Conservation (phyloP, 2,888 invertebrate species). For the Abrostola triplasia region DNA sequence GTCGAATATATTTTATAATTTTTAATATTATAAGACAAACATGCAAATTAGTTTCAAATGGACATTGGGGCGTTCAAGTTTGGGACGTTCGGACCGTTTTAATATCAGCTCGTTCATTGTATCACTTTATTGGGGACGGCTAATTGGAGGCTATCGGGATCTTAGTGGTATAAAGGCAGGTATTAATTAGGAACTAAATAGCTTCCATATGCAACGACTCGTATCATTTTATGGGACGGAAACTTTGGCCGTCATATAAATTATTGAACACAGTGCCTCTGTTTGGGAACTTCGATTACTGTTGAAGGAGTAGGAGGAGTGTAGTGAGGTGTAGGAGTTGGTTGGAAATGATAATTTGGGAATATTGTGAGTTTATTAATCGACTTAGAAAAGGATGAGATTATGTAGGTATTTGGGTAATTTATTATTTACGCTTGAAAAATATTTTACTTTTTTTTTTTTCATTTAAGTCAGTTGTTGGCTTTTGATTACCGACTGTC, state of each 20-base stretch:
- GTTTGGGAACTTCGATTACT: background rate
- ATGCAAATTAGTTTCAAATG: background rate
- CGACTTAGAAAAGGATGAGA: too few species aligned
- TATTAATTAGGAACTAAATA: conserved; percentile 2
- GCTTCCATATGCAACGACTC: conserved; percentile 1
- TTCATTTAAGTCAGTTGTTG: too few species aligned
- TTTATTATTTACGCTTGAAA: too few species aligned
- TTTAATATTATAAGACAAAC: too few species aligned
- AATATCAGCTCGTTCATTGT: background rate
- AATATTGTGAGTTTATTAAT: too few species aligned
- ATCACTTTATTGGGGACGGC: background rate
- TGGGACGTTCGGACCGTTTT: background rate
- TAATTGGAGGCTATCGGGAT: background rate
- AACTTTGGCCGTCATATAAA: conserved; percentile 1
- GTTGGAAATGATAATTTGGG: background rate
- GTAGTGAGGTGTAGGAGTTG: background rate
- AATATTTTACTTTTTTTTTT: too few species aligned
- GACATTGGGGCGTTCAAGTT: background rate
- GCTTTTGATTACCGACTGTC: too few species aligned
- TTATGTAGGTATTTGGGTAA: background rate
- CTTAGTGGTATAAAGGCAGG: conserved; percentile 4
- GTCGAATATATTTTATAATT: too few species aligned
- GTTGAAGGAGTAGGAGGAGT: too few species aligned
- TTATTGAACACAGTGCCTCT: background rate
- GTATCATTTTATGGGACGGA: background rate